Percentiles rank a stretch among this genome's conserved stretches.
Conservation (phyloP, 2,113 vertebrate species). For the Sialia sialis region DNA sequence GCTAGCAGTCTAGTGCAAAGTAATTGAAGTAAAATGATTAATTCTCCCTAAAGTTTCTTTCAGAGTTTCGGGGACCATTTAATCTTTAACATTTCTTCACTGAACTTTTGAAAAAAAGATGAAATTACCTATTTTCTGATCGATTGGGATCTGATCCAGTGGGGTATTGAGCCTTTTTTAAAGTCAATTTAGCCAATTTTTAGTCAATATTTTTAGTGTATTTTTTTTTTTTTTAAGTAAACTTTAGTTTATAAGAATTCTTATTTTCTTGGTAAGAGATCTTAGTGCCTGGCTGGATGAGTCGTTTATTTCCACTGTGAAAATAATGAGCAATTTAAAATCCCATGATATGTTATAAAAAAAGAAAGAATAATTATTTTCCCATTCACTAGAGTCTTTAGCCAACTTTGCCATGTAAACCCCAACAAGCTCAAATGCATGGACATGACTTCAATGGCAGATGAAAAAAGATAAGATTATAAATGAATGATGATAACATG, state of each 20-base stretch:
- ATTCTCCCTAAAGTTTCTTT: constrained; percentile 1
- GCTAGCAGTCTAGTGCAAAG: neutral
- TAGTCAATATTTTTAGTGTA: too few species aligned
- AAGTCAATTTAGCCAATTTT: neutral
- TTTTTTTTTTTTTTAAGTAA: neutral
- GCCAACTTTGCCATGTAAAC: neutral
- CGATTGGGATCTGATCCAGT: neutral
- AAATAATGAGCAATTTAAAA: neutral
- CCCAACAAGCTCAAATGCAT: neutral
- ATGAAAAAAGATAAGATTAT: neutral
- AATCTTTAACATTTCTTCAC: neutral
- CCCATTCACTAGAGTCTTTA: neutral
- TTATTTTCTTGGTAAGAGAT: constrained; percentile 3
- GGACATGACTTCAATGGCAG: neutral
- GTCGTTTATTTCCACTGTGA: neutral
- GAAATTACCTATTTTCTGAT: constrained; percentile 1
- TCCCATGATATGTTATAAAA: neutral
- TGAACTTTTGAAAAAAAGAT: neutral
- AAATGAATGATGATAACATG: neutral
- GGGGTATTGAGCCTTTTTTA: neutral
- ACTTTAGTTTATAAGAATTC: neutral
- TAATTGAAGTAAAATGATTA: neutral
- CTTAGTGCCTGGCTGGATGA: neutral
- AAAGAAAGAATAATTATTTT: neutral
- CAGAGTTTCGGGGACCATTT: neutral